phyloP scores from a whole-genome alignment of 2,797 vertebrate genomes.

The Cyprinella venusta region DNA sequence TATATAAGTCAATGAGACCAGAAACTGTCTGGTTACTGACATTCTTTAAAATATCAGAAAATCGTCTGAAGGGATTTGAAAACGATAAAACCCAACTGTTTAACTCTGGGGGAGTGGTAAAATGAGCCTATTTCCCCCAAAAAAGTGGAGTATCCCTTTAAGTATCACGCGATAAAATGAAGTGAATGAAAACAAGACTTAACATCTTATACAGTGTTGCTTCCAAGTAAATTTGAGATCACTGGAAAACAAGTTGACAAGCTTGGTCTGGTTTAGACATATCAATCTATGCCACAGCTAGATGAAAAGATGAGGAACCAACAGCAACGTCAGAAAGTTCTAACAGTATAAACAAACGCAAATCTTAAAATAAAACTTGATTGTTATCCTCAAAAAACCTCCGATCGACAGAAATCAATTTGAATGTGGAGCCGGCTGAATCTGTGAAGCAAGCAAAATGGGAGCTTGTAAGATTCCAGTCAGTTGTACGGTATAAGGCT shows the following conservation, averaged over 20 bases:
- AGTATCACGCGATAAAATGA: neutral
- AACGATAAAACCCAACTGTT: too few species aligned
- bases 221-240: neutral
- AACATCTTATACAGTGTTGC: neutral
- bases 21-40: too few species aligned
- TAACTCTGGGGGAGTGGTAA: too few species aligned
- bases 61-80: too few species aligned
- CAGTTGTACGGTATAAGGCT: neutral
- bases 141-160: too few species aligned
- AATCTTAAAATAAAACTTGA: neutral
- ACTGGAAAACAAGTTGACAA: neutral
- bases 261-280: neutral
- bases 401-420: neutral
- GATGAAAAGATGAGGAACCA: neutral
- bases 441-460: slow-evolving; percentile 10
- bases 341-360: neutral
- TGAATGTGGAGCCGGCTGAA: neutral
- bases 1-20: too few species aligned
- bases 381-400: neutral
- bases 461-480: neutral
- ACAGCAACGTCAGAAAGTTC: neutral
- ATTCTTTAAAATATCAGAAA: too few species aligned
- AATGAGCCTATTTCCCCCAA: too few species aligned
- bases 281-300: neutral
- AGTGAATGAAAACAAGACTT: neutral